A percentile compares a stretch with the other conserved stretches of the same genome.
phyloP scores from a whole-genome alignment of 2,113 vertebrate genomes.

The Melanocharis versteri region DNA sequence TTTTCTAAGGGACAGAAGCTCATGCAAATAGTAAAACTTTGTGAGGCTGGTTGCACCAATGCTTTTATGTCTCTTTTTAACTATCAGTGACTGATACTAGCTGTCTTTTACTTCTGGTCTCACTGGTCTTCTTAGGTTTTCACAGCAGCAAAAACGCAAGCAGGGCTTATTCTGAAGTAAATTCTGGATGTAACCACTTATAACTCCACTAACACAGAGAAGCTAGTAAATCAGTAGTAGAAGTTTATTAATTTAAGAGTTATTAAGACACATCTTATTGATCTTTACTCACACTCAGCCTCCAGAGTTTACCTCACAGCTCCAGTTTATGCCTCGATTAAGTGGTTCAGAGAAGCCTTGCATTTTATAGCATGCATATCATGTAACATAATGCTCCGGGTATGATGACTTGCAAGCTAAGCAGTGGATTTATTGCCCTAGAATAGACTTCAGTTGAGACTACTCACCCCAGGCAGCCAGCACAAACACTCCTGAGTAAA shows the following conservation, averaged over 20 bases:
- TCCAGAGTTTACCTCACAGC: slow-evolving; percentile 61
- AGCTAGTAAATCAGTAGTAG: slow-evolving; percentile 14
- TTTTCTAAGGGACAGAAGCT: neutral
- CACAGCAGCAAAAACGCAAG: neutral
- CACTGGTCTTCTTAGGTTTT: neutral
- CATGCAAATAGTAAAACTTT: neutral
- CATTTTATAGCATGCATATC: slow-evolving; percentile 38
- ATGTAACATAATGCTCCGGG: neutral
- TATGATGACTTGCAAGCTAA: slow-evolving; percentile 31
- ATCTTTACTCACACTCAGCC: slow-evolving; percentile 54
- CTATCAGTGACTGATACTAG: neutral
- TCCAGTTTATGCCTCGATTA: slow-evolving; percentile 63
- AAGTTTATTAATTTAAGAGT: slow-evolving; percentile 62
- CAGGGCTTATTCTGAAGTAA: neutral
- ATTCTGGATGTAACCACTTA: neutral
- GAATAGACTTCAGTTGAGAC: neutral
- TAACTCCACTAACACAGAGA: slow-evolving; percentile 17
- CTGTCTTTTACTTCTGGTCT: neutral
- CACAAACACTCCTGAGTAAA: neutral
- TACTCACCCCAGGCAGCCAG: neutral
- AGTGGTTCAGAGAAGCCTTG: slow-evolving; percentile 24
- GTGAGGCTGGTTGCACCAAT: neutral
- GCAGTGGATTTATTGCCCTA: slow-evolving; percentile 22
- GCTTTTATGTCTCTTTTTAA: neutral
- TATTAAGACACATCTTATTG: slow-evolving; percentile 62